Evolutionary conservation across 2,113 vertebrate species (phyloP), one percentile per base, ranked within the genome.

Genomic region (Eulemur macaco): DNA sequence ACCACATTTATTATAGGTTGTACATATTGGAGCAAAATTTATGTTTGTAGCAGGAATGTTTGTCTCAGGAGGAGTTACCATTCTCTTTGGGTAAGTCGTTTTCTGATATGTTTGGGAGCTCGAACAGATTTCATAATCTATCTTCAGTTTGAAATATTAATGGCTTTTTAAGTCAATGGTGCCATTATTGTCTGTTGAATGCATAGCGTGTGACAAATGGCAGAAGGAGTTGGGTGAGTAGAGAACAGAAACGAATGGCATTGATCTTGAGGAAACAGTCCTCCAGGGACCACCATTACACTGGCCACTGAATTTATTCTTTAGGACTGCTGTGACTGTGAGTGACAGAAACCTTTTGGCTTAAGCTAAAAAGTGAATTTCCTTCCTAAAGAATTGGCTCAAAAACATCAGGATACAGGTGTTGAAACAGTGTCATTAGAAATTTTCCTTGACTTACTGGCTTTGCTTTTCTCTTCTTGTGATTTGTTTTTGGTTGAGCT

Each of bases 1-100:
- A 39, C 84, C 81, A 58, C 50, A 80, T 98, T 98, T 97, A 52
- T 96, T 98, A 81, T 98, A 99, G 99, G 99, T 99, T 97, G 99
- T 99, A 3, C 99, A 99, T 31, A 99, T 99, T 96, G 99, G 99
- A 96, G 99, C 99, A 73, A 99, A 99, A 98, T 99, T 99, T 97
- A 99, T 99, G 99, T 99, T 99, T 63, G 94, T 99, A 78, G 47
- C 98, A 68, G 99, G 99, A 52, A 98, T 99, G 93, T 99, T 99
- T 97, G 95, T 99, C 80, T 99, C 99, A 0, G 99, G 99, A 63
- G 98, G 98, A 94, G 99, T 99, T 95, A 99, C 99, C 78, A 96
- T 99, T 95, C 95, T 99, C 9, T 99, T 99, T 98, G 99, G 99
- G 99, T 99, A 96, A 99, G 99, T 99, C 63, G 31, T 68, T 86